Evolutionary conservation across 2,888 invertebrate genomes (phyloP), one percentile per base, ranked within the genome.

Genomic region (Ophioninae sp.): DNA sequence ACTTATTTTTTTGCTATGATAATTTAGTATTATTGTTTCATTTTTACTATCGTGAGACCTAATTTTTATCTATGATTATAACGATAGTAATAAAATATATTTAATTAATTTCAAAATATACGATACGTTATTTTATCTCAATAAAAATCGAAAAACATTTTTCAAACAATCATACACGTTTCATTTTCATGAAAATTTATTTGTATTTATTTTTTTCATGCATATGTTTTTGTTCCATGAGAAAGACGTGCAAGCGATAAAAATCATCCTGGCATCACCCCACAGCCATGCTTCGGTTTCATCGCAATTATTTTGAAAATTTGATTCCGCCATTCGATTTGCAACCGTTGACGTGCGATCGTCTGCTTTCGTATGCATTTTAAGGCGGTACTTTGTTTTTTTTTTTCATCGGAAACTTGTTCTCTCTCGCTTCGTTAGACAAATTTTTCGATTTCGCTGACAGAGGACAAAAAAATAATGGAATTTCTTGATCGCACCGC

Each of bases 391-490:
- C 13, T 69, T 63, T 61, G 68, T 44, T 44, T 41, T 41, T 41
- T 41, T 41, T 41, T 41, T 41, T 74, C 61, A 64, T 78, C 61
- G 17, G 41, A 82, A 58, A 78, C 39, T 56, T 64, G 39, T 30
- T 59, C 23, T n/a, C n/a, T 44, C 41, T 59, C 58, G 22, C 22
- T 56, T 39, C 65, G 17, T 58, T 56, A 2, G 79, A 75, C 79
- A 75, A 82, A 79, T 41, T 75, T 37, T 74, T 20, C 65, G 71
- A 65, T 75, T 67, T 61, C 39, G 56, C 71, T 79, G 65, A 79
- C 67, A 20, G 39, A 30, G 20, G 61, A 20, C 22, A 67, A 51
- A 74, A 67, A 13, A 17, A 51, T 3, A 61, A 69, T 69, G n/a
- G 7, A 9, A 59, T 64, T 51, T 74, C 23, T 64, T 22, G 30